Base-by-base conservation (phyloP, 1,140 invertebrate species). In the Bombus waltoni region DNA sequence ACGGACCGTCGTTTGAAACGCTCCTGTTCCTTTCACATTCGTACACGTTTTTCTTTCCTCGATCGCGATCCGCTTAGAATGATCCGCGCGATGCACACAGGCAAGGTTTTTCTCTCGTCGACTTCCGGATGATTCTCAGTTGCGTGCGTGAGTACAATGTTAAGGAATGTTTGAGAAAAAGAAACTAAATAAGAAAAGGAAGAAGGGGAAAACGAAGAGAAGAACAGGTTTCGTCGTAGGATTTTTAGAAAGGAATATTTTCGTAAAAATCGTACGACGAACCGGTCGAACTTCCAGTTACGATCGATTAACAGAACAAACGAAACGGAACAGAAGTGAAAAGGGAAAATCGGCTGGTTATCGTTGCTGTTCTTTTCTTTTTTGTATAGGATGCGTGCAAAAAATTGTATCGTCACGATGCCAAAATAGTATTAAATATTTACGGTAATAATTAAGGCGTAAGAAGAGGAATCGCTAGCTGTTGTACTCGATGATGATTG, bases 401-500 rank as follows among this genome's bases (percentile, higher is more conserved):
- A 38, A 82, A 88, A 91, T 92, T 90, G 88, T 78, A 87, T 93
- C 83, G 91, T 92, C 91, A 94, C 89, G 94, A 95, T 95, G 95
- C 95, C 95, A 95, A 95, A 95, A 95, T 95, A 95, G 94, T 93
- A 90, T 93, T 94, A 93, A 80, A 62, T 62, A n/a, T 62, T 62
- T 70, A 15, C 32, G 86, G 32, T 94, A 94, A 94, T 92, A 92
- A 94, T 93, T 94, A 94, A 90, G 91, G 87, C 87, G 84, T 93
- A 89, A 91, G 59, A 32, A 42, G n/a, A 72, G 57, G 79, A 44
- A 70, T 71, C 92, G 88, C 22, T 93, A 92, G 92, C 90, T 88
- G 90, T 84, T 90, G 85, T 92, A 89, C 59, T 40, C 81, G 91
- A 88, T n/a, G 59, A 87, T 87, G 92, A 92, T 94, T 77, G 59